These are phyloP conservation scores for Sphaerodactylus townsendi DNA, from an alignment of 2,113 vertebrate genomes.

Conservation along the genomic window DNA sequence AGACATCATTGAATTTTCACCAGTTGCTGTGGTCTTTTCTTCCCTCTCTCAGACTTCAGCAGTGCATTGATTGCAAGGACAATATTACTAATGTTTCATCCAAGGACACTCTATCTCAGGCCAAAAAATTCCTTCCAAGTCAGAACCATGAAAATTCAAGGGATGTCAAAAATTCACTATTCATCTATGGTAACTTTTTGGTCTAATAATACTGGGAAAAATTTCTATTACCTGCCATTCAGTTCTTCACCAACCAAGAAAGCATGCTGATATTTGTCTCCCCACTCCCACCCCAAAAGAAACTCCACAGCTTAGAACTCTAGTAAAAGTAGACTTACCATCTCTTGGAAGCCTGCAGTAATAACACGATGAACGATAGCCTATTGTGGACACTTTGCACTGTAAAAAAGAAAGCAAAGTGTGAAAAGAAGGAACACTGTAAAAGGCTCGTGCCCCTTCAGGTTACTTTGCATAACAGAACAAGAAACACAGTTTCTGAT, in stretches of 20 bases:
- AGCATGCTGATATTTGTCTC: neutral
- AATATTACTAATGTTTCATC: neutral
- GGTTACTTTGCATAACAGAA: neutral
- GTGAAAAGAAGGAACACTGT: conserved; percentile 33
- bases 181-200: neutral
- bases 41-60: neutral
- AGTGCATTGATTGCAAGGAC: neutral
- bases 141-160: neutral
- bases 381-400: conserved; percentile 76
- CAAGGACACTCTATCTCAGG: neutral
- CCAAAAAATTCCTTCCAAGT: neutral
- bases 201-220: neutral
- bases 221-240: neutral
- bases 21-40: neutral
- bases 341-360: conserved; percentile 79
- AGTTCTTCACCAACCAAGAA: neutral
- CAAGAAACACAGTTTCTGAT: neutral
- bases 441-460: neutral
- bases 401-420: conserved; percentile 62
- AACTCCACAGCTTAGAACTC: neutral
- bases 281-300: no score
- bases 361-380: conserved; percentile 77
- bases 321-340: conserved; percentile 66
- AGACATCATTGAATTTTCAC: neutral
- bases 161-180: neutral